These are phyloP conservation scores for Amphilophus citrinellus DNA, from an alignment of 2,113 vertebrate species.

Conservation along the genomic window DNA sequence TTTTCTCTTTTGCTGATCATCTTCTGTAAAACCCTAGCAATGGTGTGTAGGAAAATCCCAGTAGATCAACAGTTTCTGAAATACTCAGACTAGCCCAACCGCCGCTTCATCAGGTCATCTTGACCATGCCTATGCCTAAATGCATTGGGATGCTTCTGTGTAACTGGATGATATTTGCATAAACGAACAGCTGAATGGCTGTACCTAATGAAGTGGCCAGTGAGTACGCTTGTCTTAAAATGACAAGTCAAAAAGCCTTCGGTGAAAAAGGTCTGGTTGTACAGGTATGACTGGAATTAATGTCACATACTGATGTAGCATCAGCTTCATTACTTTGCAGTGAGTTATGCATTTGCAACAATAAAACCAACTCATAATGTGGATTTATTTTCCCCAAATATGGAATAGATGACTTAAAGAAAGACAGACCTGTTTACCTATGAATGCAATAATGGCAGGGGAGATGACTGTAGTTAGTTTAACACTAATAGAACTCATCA, in stretches of 20 bases:
- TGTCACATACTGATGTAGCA: not conserved
- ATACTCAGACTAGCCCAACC: not conserved
- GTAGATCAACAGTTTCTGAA: not conserved
- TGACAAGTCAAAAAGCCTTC: not conserved
- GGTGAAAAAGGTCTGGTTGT: not conserved
- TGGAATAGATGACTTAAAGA: not conserved
- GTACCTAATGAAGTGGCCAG: not conserved
- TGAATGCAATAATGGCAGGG: slow-evolving; percentile 9
- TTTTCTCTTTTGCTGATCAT: no score
- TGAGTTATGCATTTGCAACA: not conserved
- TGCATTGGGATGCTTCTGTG: not conserved
- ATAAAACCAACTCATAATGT: not conserved
- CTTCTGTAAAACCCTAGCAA: not conserved
- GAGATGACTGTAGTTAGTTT: slow-evolving; percentile 39
- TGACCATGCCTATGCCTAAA: not conserved
- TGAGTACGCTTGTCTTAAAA: not conserved
- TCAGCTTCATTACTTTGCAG: not conserved
- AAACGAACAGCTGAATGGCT: not conserved
- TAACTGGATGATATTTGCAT: not conserved
- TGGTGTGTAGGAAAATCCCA: not conserved
- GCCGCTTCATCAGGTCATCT: not conserved
- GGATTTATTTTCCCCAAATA: not conserved
- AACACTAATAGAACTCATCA: slow-evolving; percentile 29
- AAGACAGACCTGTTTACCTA: not conserved
- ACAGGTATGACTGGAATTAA: not conserved